A percentile compares a stretch with the other conserved stretches of the same genome.
These are phyloP conservation scores for Odontesthes bonariensis DNA, from an alignment of 2,113 vertebrate species.

Conservation along the genomic window DNA sequence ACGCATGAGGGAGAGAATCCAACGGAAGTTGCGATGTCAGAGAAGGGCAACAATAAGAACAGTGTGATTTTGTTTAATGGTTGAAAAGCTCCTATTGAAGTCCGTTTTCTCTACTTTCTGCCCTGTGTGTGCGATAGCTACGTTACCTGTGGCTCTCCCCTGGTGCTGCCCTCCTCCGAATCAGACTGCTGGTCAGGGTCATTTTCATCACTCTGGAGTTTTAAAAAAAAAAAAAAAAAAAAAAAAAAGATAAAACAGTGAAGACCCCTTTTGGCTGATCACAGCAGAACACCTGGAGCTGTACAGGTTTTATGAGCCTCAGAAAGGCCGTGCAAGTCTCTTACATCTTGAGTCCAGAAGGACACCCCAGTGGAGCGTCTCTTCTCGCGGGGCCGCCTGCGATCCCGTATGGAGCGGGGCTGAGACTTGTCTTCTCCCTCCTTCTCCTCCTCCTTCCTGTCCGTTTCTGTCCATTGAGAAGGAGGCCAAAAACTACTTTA, in stretches of 20 bases:
- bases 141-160: slow-evolving; percentile 91
- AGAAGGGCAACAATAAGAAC: background rate
- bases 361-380: slow-evolving; percentile 95
- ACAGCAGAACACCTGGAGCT: background rate
- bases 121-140: background rate
- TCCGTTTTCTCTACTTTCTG: slow-evolving; percentile 23
- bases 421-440: slow-evolving; percentile 97
- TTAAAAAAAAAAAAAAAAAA: background rate
- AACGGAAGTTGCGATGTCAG: background rate
- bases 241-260: background rate
- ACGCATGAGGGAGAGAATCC: slow-evolving; percentile 6
- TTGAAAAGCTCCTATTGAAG: slow-evolving; percentile 13
- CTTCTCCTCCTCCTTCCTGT: slow-evolving; percentile 93
- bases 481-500: background rate
- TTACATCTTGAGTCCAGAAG: slow-evolving; percentile 94
- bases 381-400: slow-evolving; percentile 95
- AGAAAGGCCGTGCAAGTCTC: slow-evolving; percentile 15
- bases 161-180: slow-evolving; percentile 92
- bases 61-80: background rate
- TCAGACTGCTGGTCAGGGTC: slow-evolving; percentile 94
- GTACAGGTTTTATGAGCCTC: background rate
- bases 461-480: slow-evolving; percentile 83
- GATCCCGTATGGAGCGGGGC: slow-evolving; percentile 94
- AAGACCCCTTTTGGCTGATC: background rate
- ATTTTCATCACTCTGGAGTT: slow-evolving; percentile 93